A percentile compares a stretch with the other conserved stretches of the same genome.
These are phyloP conservation scores for Pogoniulus pusillus DNA, from an alignment of 2,797 vertebrate species.

Conservation along the genomic window DNA sequence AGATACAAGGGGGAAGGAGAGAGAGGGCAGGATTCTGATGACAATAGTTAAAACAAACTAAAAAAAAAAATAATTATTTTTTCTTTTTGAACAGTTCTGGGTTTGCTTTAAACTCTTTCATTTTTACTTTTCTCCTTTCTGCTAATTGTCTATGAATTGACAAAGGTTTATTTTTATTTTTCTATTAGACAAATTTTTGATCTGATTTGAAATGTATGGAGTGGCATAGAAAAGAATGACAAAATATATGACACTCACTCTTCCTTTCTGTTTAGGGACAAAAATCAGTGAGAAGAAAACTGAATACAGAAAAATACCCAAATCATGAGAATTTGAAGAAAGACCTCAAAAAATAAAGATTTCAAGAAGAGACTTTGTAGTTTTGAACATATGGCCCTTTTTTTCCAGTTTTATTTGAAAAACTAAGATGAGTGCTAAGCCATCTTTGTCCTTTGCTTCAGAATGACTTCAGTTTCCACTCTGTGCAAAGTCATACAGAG, in stretches of 20 bases:
- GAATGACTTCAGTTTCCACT: background rate
- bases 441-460: background rate
- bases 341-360: background rate
- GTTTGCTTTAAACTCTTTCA: background rate
- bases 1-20: background rate
- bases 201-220: background rate
- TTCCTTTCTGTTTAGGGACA: background rate
- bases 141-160: background rate
- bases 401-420: background rate
- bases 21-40: background rate
- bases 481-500: background rate
- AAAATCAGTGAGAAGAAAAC: background rate
- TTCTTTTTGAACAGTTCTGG: background rate
- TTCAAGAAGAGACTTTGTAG: background rate
- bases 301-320: background rate
- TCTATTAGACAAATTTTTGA: background rate
- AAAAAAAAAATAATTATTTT: background rate
- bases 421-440: background rate
- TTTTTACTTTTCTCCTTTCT: background rate
- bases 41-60: background rate
- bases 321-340: background rate
- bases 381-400: background rate
- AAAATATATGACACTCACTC: background rate
- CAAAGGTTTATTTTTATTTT: background rate
- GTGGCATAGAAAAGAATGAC: background rate